Evolutionary conservation across 2,113 vertebrate genomes (phyloP).

Genomic region (Halichoerus grypus): DNA sequence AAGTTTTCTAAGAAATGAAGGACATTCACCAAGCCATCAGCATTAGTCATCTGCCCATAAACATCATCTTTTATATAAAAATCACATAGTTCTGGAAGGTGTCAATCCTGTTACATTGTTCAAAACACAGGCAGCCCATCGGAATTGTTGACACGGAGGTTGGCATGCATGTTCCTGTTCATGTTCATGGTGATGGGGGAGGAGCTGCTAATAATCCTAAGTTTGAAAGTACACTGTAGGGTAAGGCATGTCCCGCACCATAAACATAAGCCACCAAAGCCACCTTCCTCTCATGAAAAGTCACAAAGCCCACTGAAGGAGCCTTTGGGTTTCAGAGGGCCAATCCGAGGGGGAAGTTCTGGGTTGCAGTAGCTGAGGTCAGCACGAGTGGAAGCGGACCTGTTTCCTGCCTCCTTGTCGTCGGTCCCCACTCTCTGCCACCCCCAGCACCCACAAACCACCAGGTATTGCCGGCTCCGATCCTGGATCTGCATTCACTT

Average conservation of each 20-base stretch:
- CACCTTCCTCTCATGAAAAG: neutral
- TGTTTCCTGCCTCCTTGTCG: too few species aligned
- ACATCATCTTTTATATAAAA: neutral
- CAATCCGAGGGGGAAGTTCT: neutral
- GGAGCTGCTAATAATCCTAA: neutral
- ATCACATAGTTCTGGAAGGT: neutral
- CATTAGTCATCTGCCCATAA: neutral
- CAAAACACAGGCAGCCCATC: neutral
- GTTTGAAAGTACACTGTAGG: neutral
- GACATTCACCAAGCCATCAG: neutral
- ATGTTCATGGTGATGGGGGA: neutral
- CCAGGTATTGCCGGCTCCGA: neutral
- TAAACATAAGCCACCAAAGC: neutral
- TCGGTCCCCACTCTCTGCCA: neutral
- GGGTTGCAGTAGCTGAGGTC: rapidly evolving
- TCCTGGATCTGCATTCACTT: neutral
- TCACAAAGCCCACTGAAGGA: neutral
- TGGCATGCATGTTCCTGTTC: rapidly evolving
- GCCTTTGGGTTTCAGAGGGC: neutral
- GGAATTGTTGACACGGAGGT: neutral
- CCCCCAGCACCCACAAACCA: neutral
- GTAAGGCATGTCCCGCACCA: neutral
- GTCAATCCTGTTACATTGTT: neutral
- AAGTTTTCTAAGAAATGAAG: neutral
- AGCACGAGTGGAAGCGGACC: neutral